These are phyloP conservation scores for Aspidoscelis tigris DNA, from an alignment of 2,113 vertebrate genomes.

Conservation along the genomic window DNA sequence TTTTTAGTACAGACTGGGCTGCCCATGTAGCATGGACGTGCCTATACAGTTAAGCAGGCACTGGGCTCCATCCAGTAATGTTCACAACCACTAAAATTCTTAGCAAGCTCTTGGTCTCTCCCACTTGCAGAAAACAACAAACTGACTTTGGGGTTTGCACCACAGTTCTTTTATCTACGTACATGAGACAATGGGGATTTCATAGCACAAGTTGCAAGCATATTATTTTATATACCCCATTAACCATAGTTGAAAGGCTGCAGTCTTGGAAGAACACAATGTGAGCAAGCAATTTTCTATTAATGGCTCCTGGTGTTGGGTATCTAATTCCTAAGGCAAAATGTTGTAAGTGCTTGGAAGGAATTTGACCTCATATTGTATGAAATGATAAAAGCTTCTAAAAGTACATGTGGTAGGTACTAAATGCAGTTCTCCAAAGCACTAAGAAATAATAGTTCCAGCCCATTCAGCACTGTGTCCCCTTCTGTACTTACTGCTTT, in stretches of 20 bases:
- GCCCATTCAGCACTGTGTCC: no score
- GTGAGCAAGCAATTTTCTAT: constrained; percentile 18
- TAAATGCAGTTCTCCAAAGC: neutral
- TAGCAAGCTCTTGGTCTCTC: neutral
- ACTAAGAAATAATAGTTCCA: neutral
- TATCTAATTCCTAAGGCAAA: neutral
- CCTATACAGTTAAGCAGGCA: no score
- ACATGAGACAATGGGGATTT: neutral
- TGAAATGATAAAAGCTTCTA: constrained; percentile 9
- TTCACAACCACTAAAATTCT: no score
- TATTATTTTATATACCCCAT: constrained; percentile 31
- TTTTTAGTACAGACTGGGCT: no score
- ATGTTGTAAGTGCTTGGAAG: constrained; percentile 31
- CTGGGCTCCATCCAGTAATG: no score
- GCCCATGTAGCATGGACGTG: no score
- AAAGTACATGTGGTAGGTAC: neutral
- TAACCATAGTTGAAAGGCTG: constrained; percentile 23
- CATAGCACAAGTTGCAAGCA: constrained; percentile 15
- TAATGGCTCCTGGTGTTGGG: constrained; percentile 5
- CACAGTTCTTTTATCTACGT: neutral
- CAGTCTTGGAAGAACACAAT: constrained; percentile 21
- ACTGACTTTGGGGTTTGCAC: neutral
- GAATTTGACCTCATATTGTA: constrained; percentile 14
- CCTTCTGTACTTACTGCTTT: no score
- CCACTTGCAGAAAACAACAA: neutral